Evolutionary conservation across 2,888 invertebrate genomes (phyloP).

Genomic region (Ectobius pallidus): DNA sequence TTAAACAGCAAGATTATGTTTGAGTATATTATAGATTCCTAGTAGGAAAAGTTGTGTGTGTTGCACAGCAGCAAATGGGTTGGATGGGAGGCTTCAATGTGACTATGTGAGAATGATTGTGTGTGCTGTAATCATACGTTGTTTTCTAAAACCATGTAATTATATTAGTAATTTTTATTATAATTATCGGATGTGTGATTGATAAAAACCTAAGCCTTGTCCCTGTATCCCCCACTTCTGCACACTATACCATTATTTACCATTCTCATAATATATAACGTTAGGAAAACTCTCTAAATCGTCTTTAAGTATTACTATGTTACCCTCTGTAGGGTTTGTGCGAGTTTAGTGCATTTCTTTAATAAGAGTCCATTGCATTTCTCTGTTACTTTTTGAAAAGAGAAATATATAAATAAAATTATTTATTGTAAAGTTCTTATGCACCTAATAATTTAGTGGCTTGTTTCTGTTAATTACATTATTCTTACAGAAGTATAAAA

Average conservation of each 20-base stretch:
- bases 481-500: too few species aligned
- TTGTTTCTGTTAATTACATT: too few species aligned
- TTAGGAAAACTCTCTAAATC: not conserved
- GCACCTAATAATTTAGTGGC: too few species aligned
- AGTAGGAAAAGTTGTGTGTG: too few species aligned
- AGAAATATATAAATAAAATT: too few species aligned
- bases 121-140: constrained; percentile 17
- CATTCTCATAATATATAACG: not conserved
- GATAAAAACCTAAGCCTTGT: constrained; percentile 11
- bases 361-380: constrained; percentile 12
- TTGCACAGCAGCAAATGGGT: constrained; percentile 6
- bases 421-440: constrained; percentile 10
- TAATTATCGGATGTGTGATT: constrained; percentile 8
- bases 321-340: not conserved
- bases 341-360: constrained; percentile 12
- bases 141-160: constrained; percentile 26
- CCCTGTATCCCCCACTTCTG: constrained; percentile 3
- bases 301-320: too few species aligned
- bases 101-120: constrained; percentile 9
- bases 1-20: too few species aligned
- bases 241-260: not conserved
- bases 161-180: constrained; percentile 23
- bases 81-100: not conserved
- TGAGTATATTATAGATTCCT: too few species aligned
- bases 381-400: constrained; percentile 28